Base-by-base conservation (phyloP, 2,888 invertebrate genomes). In the Rhimphoctona megacephalus region DNA sequence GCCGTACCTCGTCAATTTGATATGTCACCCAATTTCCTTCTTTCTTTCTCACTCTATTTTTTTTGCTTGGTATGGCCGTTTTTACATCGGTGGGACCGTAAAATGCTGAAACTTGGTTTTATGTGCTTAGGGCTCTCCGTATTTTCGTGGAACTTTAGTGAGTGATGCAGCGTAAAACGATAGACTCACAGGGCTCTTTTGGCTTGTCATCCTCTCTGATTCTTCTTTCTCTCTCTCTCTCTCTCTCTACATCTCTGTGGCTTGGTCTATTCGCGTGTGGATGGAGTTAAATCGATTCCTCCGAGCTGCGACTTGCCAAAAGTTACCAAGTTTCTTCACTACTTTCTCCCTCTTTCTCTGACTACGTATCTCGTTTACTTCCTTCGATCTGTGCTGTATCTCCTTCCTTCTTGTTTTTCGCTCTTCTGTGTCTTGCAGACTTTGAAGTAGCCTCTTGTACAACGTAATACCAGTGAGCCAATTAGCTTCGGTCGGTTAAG, bases 401-500 rank as follows among this genome's bases (percentile, higher is more conserved):
- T 73, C 14, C 52, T 54, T 39, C n/a, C 39, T 67, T 17, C 36
- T n/a, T 9, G n/a, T 36, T 22, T n/a, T 52, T 54, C 52, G 14
- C 73, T n/a, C n/a, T 22, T n/a, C 73, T 36, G 14, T 33, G 33
- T 79, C 70, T 78, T 72, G 70, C 78, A 76, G 30, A 67, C 54
- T 77, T 17, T 11, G 52, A 14, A 73, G 49, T 52, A 69, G 61
- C 33, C 72, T 81, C 67, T 33, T 46, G 30, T 64, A 43, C 77
- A 49, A 49, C 69, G 80, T 70, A 66, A 70, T 76, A 72, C 77
- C 78, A 70, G 74, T 73, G 83, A 81, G 87, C 81, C 88, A 88
- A 88, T 87, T 88, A 87, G 85, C 70, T 73, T 73, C 81, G 79
- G 54, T 84, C 83, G 85, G 85, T 88, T 83, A 83, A 85, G 72